Evolutionary conservation across 2,113 vertebrate genomes (phyloP).

Genomic region (Hippocampus guttulatus): DNA sequence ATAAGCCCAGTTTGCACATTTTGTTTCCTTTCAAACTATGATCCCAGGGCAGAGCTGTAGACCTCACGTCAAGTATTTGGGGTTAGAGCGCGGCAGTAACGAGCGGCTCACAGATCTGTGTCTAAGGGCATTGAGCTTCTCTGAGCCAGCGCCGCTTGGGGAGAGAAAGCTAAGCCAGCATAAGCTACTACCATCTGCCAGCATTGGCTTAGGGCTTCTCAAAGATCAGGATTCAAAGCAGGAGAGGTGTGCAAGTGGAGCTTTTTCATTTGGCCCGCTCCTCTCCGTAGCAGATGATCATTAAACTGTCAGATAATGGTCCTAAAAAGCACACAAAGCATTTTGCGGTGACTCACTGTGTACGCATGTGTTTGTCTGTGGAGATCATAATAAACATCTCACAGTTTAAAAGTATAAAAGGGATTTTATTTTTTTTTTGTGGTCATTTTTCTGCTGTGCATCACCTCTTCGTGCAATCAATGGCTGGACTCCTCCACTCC

Average conservation of each 20-base stretch:
- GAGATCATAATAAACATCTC: slow-evolving; percentile 20
- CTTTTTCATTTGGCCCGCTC: slow-evolving; percentile 41
- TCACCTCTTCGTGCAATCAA: slow-evolving; percentile 23
- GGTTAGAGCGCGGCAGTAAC: slow-evolving; percentile 52
- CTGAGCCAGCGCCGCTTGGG: slow-evolving; percentile 54
- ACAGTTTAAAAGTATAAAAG: background rate
- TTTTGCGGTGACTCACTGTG: background rate
- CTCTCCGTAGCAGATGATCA: slow-evolving; percentile 8
- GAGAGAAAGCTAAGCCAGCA: slow-evolving; percentile 61
- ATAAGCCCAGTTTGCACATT: slow-evolving; percentile 24
- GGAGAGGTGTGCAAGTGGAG: slow-evolving; percentile 40
- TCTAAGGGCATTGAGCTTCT: slow-evolving; percentile 63
- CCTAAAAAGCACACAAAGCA: background rate
- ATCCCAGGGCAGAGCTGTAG: slow-evolving; percentile 40
- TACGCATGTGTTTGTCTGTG: slow-evolving; percentile 17
- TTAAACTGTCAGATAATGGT: slow-evolving; percentile 9
- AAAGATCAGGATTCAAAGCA: slow-evolving; percentile 59
- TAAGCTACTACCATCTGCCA: slow-evolving; percentile 65
- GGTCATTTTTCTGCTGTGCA: slow-evolving; percentile 2
- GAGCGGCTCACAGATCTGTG: slow-evolving; percentile 59
- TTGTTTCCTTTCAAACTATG: slow-evolving; percentile 45
- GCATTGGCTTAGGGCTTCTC: slow-evolving; percentile 51
- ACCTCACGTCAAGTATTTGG: slow-evolving; percentile 37
- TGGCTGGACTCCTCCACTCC: slow-evolving; percentile 16
- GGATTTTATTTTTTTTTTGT: background rate